These are phyloP conservation scores for Hemistola chrysoprasaria DNA, from an alignment of 2,888 invertebrate species.

Conservation along the genomic window DNA sequence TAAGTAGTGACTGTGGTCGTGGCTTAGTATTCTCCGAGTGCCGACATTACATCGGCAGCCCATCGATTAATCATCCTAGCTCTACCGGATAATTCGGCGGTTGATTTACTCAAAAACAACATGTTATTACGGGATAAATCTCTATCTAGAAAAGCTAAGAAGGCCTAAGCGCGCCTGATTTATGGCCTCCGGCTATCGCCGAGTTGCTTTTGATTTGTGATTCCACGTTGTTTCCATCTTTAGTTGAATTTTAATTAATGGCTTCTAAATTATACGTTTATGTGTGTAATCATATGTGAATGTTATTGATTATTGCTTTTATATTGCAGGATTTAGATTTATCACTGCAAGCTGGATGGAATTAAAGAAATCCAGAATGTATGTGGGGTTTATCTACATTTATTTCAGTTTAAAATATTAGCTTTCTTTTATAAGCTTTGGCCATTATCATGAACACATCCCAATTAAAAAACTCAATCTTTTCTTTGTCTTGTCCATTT, in stretches of 20 bases:
- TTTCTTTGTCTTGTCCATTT: too few relatives aligned
- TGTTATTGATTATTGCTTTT: constrained; percentile 74
- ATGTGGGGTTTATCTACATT: constrained; percentile 4
- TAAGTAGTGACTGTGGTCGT: constrained; percentile 5
- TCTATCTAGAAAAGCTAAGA: constrained; percentile 82
- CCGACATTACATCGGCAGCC: constrained; percentile 70
- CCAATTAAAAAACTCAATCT: too few relatives aligned
- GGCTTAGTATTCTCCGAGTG: constrained; percentile 9
- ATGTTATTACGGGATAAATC: constrained; percentile 82
- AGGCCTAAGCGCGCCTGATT: constrained; percentile 80
- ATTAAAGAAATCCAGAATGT: constrained; percentile 23
- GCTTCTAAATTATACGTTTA: constrained; percentile 71
- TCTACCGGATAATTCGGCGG: constrained; percentile 82
- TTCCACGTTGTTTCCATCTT: constrained; percentile 72
- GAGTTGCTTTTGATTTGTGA: constrained; percentile 75
- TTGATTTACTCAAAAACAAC: constrained; percentile 82
- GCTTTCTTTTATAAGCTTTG: too few relatives aligned
- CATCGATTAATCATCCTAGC: constrained; percentile 75
- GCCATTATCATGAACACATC: too few relatives aligned
- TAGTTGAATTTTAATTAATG: constrained; percentile 80
- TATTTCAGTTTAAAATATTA: constrained; percentile 1
- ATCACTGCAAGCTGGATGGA: constrained; percentile 39
- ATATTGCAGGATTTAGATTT: constrained; percentile 52
- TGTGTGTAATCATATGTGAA: constrained; percentile 67
- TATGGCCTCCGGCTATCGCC: constrained; percentile 68